Conservation (phyloP, 2,113 vertebrate species). For the Rhabdornis inornatus region DNA sequence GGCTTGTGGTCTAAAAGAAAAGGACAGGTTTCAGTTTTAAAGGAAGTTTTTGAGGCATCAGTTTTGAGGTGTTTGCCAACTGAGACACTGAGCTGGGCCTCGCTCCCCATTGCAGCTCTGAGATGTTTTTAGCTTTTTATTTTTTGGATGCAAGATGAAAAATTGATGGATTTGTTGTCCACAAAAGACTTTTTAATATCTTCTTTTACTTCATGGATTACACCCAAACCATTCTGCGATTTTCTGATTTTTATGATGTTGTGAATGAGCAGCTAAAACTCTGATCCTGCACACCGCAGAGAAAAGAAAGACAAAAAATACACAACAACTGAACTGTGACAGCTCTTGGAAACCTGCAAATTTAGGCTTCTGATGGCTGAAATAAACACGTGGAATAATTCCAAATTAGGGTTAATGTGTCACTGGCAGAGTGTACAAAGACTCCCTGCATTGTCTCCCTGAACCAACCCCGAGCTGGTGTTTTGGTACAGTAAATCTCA, state of each 20-base stretch:
- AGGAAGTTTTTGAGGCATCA: background rate
- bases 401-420: background rate
- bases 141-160: background rate
- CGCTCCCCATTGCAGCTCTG: background rate
- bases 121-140: background rate
- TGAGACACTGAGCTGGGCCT: background rate
- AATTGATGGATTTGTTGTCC: background rate
- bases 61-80: background rate
- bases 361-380: background rate
- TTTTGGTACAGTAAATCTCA: constrained; percentile 2
- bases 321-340: background rate
- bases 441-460: background rate
- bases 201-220: background rate
- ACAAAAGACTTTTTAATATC: background rate
- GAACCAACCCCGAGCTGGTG: background rate
- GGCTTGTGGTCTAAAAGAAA: no score
- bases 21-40: background rate
- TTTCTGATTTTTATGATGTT: background rate
- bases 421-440: background rate
- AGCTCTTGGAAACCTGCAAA: background rate
- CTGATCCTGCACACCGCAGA: background rate
- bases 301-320: background rate
- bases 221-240: background rate
- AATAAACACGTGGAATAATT: background rate
- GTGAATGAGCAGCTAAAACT: background rate